These are phyloP conservation scores for Trachymyrmex cornetzi DNA, from an alignment of 1,140 invertebrate genomes.

Conservation along the genomic window DNA sequence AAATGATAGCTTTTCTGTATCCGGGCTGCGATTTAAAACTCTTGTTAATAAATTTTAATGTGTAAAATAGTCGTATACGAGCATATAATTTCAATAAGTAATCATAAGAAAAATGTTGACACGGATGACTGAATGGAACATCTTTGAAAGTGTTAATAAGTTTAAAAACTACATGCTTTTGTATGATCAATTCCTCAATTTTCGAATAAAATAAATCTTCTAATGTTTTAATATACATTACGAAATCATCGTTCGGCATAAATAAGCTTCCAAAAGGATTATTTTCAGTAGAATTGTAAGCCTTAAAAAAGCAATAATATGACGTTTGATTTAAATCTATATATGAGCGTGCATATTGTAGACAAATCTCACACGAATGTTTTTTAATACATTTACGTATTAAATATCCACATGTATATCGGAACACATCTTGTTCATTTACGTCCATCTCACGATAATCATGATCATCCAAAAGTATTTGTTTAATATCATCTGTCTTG, in stretches of 20 bases:
- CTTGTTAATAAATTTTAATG: constrained; percentile 17
- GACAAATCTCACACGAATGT: constrained; percentile 24
- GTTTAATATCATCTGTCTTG: no score
- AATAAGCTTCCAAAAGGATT: constrained; percentile 15
- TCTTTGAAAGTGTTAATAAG: constrained; percentile 18
- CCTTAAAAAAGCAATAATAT: constrained; percentile 27
- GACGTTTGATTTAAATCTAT: constrained; percentile 28
- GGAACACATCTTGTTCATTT: constrained; percentile 15
- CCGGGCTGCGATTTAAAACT: constrained; percentile 1
- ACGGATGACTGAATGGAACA: constrained; percentile 4
- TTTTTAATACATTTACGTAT: constrained; percentile 35
- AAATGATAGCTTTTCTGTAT: constrained; percentile 31
- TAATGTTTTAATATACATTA: constrained; percentile 15
- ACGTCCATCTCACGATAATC: no score
- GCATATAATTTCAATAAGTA: constrained; percentile 25
- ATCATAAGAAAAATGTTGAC: neutral
- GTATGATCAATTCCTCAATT: constrained; percentile 7
- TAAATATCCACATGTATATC: constrained; percentile 23
- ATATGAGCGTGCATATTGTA: constrained; percentile 11
- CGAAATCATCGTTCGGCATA: constrained; percentile 17
- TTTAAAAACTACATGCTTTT: constrained; percentile 5
- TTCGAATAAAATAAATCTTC: constrained; percentile 32
- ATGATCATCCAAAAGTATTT: no score
- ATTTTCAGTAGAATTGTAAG: constrained; percentile 23
- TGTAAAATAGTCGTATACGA: constrained; percentile 13